Evolutionary conservation across 2,797 vertebrate species (phyloP).

Genomic region (Neolamprologus multifasciatus): DNA sequence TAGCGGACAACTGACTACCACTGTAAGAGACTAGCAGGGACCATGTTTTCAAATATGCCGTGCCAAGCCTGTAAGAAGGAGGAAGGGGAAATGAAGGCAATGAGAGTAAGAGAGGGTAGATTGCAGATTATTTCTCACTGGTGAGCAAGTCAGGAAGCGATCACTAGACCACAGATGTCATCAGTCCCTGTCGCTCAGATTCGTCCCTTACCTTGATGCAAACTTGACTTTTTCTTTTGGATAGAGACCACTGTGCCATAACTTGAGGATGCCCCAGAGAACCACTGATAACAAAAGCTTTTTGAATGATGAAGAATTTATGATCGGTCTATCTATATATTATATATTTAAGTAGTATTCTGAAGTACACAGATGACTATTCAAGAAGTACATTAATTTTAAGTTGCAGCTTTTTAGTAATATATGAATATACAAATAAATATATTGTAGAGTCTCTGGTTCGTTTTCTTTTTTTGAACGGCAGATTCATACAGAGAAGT

Average conservation of each 20-base stretch:
- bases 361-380: slow-evolving; percentile 40
- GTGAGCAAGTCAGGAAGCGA: neutral
- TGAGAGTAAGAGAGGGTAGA: neutral
- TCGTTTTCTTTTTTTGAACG: slow-evolving; percentile 32
- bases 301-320: slow-evolving; percentile 51
- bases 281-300: slow-evolving; percentile 51
- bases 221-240: slow-evolving; percentile 14
- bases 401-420: slow-evolving; percentile 52
- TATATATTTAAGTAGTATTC: slow-evolving; percentile 63
- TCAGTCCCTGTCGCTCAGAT: neutral
- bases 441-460: slow-evolving; percentile 42
- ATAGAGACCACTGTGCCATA: slow-evolving; percentile 66
- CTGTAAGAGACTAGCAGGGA: slow-evolving; percentile 6
- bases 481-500: slow-evolving; percentile 13
- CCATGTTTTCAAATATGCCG: slow-evolving; percentile 21
- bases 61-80: slow-evolving; percentile 54
- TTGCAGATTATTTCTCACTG: slow-evolving; percentile 32
- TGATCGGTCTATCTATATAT: slow-evolving; percentile 48
- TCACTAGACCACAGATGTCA: neutral
- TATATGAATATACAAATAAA: slow-evolving; percentile 37
- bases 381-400: slow-evolving; percentile 40
- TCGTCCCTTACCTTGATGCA: neutral
- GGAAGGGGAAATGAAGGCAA: neutral
- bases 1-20: neutral
- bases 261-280: slow-evolving; percentile 45